Conservation (phyloP, 2,113 vertebrate species). For the Pterophyllum scalare region DNA sequence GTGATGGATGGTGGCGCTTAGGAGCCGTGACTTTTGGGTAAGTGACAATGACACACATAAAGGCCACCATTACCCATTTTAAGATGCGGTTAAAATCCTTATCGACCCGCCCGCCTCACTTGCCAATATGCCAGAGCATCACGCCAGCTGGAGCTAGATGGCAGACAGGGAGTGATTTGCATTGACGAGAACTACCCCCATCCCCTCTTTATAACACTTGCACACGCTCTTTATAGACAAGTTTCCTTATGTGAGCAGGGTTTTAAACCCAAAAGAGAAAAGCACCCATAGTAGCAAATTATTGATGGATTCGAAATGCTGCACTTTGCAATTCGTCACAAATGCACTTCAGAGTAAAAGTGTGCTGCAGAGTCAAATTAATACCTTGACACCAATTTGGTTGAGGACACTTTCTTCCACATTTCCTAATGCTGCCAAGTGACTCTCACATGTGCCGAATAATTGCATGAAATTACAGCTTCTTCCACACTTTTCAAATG, state of each 20-base stretch:
- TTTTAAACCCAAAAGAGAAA: slow-evolving; percentile 44
- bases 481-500: slow-evolving; percentile 14
- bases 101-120: slow-evolving; percentile 75
- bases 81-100: slow-evolving; percentile 78
- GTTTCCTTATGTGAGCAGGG: slow-evolving; percentile 19
- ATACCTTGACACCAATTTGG: slow-evolving; percentile 66
- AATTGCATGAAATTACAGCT: slow-evolving; percentile 64
- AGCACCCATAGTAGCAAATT: background rate
- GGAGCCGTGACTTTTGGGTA: slow-evolving; percentile 79
- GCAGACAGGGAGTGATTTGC: slow-evolving; percentile 67
- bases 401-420: slow-evolving; percentile 41
- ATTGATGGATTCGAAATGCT: slow-evolving; percentile 45
- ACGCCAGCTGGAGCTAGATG: slow-evolving; percentile 64
- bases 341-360: slow-evolving; percentile 46
- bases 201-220: slow-evolving; percentile 39
- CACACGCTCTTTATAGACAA: slow-evolving; percentile 36
- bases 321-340: slow-evolving; percentile 37
- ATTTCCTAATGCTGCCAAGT: slow-evolving; percentile 22
- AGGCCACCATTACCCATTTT: slow-evolving; percentile 80
- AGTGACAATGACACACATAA: slow-evolving; percentile 83
- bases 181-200: slow-evolving; percentile 55
- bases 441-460: slow-evolving; percentile 47
- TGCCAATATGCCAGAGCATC: slow-evolving; percentile 76
- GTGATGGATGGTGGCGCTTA: slow-evolving; percentile 80
- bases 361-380: slow-evolving; percentile 58